Evolutionary conservation across 2,797 vertebrate genomes (phyloP).

Genomic region (Pangasius sanitwongsei): DNA sequence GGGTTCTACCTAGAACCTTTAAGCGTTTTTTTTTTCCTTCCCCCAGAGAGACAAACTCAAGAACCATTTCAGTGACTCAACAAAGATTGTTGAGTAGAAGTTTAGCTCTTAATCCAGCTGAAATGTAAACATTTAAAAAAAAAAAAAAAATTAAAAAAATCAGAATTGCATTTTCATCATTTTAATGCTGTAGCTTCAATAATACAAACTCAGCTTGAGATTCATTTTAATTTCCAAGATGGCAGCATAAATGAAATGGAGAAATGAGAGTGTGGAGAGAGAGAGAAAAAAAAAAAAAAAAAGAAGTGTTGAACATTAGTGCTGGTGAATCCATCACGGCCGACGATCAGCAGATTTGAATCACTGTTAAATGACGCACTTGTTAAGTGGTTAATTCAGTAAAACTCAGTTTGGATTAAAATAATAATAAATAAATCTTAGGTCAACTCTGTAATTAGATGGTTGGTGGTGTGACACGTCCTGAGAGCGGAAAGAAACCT

Average conservation of each 20-base stretch:
- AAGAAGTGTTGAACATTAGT: not conserved
- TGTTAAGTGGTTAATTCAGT: not conserved
- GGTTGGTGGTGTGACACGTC: not conserved
- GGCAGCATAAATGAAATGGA: not conserved
- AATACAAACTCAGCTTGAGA: not conserved
- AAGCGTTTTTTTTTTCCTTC: not conserved
- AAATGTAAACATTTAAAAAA: not conserved
- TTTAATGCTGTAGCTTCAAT: not conserved
- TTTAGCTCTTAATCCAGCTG: not conserved
- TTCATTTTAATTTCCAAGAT: not conserved
- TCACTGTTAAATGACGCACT: not conserved
- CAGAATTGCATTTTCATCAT: not conserved
- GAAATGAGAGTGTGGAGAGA: not conserved
- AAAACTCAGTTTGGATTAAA: not conserved
- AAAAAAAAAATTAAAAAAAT: not conserved
- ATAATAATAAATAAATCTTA: not conserved
- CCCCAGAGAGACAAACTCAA: not conserved
- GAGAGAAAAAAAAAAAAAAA: too few relatives aligned
- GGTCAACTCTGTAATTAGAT: not conserved
- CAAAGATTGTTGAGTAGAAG: not conserved
- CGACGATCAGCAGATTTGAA: not conserved
- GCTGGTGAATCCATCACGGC: constrained; percentile 14
- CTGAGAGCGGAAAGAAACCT: not conserved
- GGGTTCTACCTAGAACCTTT: not conserved
- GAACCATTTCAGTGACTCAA: not conserved